Percentiles rank a stretch among this genome's conserved stretches.
phyloP scores from a whole-genome alignment of 2,888 invertebrate species.

The Sepioteuthis lessoniana region DNA sequence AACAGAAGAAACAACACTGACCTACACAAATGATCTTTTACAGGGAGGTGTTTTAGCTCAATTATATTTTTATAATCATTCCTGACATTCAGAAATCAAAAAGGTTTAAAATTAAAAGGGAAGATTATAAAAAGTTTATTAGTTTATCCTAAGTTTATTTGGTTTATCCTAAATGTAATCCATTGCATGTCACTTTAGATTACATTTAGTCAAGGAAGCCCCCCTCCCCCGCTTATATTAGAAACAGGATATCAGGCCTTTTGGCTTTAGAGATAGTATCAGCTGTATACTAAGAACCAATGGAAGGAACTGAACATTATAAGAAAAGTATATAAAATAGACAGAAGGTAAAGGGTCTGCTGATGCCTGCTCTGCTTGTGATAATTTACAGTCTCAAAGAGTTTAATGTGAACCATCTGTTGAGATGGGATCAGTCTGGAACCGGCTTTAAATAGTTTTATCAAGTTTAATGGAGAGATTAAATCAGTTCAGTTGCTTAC shows the following conservation, averaged over 20 bases:
- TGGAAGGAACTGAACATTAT: background rate
- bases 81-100: background rate
- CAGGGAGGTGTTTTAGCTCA: too few species aligned
- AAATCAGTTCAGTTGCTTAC: too few species aligned
- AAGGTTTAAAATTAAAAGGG: background rate
- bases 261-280: background rate
- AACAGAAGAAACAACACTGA: too few species aligned
- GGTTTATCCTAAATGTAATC: background rate
- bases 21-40: too few species aligned
- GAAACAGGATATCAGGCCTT: background rate
- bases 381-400: background rate
- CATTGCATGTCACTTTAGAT: background rate
- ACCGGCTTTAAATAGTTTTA: too few species aligned
- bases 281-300: background rate
- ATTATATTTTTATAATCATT: background rate
- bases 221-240: background rate
- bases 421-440: background rate
- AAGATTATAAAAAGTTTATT: too few species aligned
- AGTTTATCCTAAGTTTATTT: background rate
- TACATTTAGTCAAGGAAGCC: background rate
- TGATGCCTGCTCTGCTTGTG: background rate
- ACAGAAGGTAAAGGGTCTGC: conserved; percentile 7
- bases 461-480: too few species aligned
- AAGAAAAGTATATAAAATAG: background rate
- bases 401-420: conserved; percentile 16